Evolutionary conservation across 2,888 invertebrate species (phyloP).

Genomic region (Atherix ibis): DNA sequence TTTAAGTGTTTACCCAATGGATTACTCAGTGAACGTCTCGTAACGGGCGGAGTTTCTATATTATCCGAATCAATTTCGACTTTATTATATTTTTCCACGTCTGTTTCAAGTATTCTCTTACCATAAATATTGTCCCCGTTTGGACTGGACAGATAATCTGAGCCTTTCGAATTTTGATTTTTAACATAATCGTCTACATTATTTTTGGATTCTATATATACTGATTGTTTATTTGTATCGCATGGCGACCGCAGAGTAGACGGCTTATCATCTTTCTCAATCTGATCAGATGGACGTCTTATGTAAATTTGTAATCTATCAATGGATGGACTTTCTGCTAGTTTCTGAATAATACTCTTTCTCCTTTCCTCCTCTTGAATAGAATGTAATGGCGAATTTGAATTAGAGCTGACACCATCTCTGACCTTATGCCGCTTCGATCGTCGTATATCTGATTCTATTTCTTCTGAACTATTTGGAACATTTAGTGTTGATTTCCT

Average conservation of each 20-base stretch:
- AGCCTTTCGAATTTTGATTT: too few relatives aligned
- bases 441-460: conserved; percentile 44
- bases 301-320: conserved; percentile 45
- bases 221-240: not conserved
- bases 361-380: conserved; percentile 48
- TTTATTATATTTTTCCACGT: conserved; percentile 42
- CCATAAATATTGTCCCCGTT: not conserved
- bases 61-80: conserved; percentile 81
- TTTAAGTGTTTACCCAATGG: conserved; percentile 6
- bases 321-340: conserved; percentile 35
- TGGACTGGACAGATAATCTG: not conserved
- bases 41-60: conserved; percentile 76
- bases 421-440: conserved; percentile 22
- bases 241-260: not conserved
- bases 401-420: conserved; percentile 1
- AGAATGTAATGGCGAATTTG: conserved; percentile 34
- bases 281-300: conserved; percentile 32
- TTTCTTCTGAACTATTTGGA: conserved; percentile 43
- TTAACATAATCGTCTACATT: too few relatives aligned
- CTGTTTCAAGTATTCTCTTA: conserved; percentile 18
- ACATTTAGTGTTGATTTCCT: conserved; percentile 54
- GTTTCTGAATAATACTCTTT: conserved; percentile 38
- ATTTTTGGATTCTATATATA: not conserved
- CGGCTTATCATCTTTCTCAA: not conserved
- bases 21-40: conserved; percentile 44